Conservation (phyloP, 2,797 vertebrate species). For the Arctocebus calabarensis region DNA sequence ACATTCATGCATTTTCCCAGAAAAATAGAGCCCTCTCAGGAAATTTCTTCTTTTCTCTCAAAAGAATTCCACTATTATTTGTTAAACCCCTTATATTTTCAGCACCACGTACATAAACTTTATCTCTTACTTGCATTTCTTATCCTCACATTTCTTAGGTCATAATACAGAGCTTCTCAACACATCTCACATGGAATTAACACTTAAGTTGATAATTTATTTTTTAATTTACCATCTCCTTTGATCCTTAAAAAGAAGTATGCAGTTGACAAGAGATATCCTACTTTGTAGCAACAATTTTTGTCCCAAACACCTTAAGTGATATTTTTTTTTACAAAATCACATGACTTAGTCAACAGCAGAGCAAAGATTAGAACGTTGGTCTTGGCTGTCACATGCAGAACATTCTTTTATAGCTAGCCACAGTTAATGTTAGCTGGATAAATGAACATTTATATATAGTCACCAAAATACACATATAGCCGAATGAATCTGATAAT, state of each 20-base stretch:
- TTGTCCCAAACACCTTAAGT: background rate
- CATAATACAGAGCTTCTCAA: background rate
- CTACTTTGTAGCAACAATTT: background rate
- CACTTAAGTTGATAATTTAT: background rate
- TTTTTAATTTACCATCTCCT: background rate
- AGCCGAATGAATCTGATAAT: background rate
- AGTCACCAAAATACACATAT: background rate
- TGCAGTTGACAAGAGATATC: background rate
- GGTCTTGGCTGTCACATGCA: background rate
- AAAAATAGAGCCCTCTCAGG: background rate
- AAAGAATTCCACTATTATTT: background rate
- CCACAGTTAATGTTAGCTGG: background rate
- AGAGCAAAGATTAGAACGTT: background rate
- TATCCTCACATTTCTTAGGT: background rate
- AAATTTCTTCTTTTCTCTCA: background rate
- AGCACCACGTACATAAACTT: background rate
- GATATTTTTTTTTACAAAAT: background rate
- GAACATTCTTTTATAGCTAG: background rate
- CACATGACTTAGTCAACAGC: background rate
- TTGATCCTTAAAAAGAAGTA: slow-evolving; percentile 21
- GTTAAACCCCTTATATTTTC: background rate
- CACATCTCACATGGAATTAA: background rate
- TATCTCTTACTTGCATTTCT: background rate
- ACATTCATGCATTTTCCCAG: background rate
- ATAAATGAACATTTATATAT: background rate